Evolutionary conservation across 2,888 invertebrate species (phyloP).

Genomic region (Agapostemon virescens): DNA sequence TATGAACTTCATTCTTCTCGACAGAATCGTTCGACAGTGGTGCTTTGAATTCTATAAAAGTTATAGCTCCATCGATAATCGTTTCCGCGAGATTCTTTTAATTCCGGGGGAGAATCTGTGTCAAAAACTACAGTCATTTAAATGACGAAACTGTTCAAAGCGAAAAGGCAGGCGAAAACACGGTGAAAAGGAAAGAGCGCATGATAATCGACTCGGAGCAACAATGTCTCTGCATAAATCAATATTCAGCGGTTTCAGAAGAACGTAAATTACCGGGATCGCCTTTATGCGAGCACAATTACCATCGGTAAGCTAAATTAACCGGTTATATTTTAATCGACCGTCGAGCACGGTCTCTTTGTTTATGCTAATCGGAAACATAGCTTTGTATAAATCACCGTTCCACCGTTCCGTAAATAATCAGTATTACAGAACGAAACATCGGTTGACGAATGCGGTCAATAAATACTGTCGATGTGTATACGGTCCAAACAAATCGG

Average conservation of each 20-base stretch:
- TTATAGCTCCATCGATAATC: background rate
- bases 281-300: background rate
- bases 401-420: conserved; percentile 38
- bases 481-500: conserved; percentile 43
- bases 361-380: conserved; percentile 44
- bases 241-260: background rate
- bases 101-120: too few relatives aligned
- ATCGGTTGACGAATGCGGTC: conserved; percentile 51
- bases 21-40: too few relatives aligned
- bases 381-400: conserved; percentile 24
- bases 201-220: background rate
- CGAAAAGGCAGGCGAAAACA: background rate
- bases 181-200: background rate
- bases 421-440: conserved; percentile 43
- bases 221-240: background rate
- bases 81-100: too few relatives aligned
- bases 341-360: conserved; percentile 10
- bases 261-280: background rate
- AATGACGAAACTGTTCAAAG: background rate
- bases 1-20: too few relatives aligned
- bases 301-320: background rate
- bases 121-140: too few relatives aligned
- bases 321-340: background rate
- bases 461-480: conserved; percentile 47
- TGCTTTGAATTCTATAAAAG: background rate